Base-by-base conservation (phyloP, 2,888 invertebrate species). In the Crocallis elinguaria region DNA sequence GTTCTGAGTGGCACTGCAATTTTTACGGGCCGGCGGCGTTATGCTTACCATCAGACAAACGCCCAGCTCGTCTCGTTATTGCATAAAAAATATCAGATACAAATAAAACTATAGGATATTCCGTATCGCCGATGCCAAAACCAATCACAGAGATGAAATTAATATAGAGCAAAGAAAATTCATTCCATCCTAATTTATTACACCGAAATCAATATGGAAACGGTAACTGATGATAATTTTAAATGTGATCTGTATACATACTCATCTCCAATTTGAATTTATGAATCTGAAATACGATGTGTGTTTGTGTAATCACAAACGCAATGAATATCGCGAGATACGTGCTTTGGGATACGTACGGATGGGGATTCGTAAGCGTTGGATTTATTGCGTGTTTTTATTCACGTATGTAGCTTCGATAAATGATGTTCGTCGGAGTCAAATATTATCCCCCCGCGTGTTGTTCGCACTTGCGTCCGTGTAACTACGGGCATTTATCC, bases 331-430 rank as follows among this genome's bases (percentile, higher is more conserved):
- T 62, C 56, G 52, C 39, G 45, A 49, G 53, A 54, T 54, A 49
- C 30, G 17, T 36, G 36, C 49, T 23, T 19, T n/a, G n/a, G 25
- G 30, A 42, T 38, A 46, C 57, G 46, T 51, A 48, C 64, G 65
- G n/a, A n/a, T n/a, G n/a, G 30, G 32, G 51, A 45, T 57, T 49
- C 57, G 60, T 71, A 65, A 69, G 52, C 64, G 59, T 52, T 14
- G 62, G 66, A 73, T 75, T 75, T 76, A 77, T 74, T 57, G 50
- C 64, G 57, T 66, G 68, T 72, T 75, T 73, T 73, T 75, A 64
- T 66, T 66, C 57, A 67, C 69, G 64, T n/a, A n/a, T n/a, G n/a
- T 57, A 55, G 63, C 49, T 63, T 54, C 60, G 60, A 57, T 66
- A 63, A 66, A 66, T 60, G 67, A 67, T 61, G 67, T 67, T 60